Conservation (phyloP, 2,797 vertebrate genomes). For the Thripadectes ignobilis region DNA sequence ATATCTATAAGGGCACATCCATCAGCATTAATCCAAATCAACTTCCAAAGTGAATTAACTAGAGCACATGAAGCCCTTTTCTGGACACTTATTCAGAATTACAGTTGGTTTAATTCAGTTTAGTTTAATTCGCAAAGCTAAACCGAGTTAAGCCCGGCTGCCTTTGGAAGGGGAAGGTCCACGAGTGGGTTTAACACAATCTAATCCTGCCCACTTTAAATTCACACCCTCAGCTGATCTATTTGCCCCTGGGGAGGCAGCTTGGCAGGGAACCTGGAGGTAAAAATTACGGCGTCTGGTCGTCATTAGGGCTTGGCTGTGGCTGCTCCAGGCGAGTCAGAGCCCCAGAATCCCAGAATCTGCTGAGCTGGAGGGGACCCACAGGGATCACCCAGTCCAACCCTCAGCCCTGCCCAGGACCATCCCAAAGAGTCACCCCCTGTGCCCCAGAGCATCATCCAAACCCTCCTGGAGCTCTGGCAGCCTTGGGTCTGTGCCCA, state of each 20-base stretch:
- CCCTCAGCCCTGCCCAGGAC: no score
- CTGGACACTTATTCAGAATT: background rate
- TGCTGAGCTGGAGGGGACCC: background rate
- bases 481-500: no score
- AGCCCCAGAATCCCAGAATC: background rate
- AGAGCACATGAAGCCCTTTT: background rate
- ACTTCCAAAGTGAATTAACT: background rate
- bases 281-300: background rate
- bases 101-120: conserved; percentile 2
- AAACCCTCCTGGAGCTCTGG: no score
- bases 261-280: background rate
- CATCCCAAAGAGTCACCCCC: no score
- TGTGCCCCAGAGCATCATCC: no score
- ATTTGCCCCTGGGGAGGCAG: background rate
- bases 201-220: background rate
- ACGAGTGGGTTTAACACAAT: fast-evolving
- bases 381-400: background rate
- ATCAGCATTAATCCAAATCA: background rate
- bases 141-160: background rate
- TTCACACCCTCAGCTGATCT: background rate
- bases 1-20: background rate
- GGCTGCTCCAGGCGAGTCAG: background rate
- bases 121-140: background rate
- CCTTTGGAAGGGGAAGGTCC: background rate
- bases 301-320: background rate